Evolutionary conservation across 2,797 vertebrate species (phyloP).

Genomic region (Bovichtus variegatus): DNA sequence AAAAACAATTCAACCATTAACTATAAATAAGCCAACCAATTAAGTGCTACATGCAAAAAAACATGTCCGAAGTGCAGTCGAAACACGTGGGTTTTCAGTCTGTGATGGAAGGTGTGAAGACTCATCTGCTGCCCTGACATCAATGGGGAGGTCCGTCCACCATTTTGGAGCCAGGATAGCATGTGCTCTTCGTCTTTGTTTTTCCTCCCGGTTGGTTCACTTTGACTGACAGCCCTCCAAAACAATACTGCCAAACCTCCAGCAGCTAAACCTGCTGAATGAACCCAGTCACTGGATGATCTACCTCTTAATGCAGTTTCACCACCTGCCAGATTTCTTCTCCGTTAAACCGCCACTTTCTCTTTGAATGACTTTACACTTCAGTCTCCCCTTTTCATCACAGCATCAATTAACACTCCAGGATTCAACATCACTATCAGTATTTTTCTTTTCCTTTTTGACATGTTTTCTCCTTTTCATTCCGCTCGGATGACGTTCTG

Average conservation of each 20-base stretch:
- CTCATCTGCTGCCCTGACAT: too few species aligned
- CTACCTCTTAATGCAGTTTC: not conserved
- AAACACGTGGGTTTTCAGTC: too few species aligned
- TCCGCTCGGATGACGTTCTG: not conserved
- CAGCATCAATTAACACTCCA: not conserved
- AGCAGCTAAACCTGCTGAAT: not conserved
- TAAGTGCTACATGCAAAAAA: too few species aligned
- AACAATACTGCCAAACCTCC: not conserved
- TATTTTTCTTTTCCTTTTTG: too few species aligned
- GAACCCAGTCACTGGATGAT: not conserved
- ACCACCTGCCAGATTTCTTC: not conserved
- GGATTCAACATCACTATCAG: not conserved
- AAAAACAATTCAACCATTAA: too few species aligned
- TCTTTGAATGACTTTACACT: not conserved
- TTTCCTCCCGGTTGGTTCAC: not conserved
- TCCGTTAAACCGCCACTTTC: not conserved
- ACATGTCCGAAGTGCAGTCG: too few species aligned
- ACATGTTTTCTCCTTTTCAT: not conserved
- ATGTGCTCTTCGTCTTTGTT: too few species aligned
- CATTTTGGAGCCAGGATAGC: too few species aligned
- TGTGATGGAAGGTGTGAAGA: too few species aligned
- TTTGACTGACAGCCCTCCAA: conserved; percentile 11
- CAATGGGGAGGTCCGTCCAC: too few species aligned
- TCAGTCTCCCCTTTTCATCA: not conserved
- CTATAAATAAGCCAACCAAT: too few species aligned